These are phyloP conservation scores for Nymphalis urticae DNA, from an alignment of 2,888 invertebrate genomes.

Conservation along the genomic window DNA sequence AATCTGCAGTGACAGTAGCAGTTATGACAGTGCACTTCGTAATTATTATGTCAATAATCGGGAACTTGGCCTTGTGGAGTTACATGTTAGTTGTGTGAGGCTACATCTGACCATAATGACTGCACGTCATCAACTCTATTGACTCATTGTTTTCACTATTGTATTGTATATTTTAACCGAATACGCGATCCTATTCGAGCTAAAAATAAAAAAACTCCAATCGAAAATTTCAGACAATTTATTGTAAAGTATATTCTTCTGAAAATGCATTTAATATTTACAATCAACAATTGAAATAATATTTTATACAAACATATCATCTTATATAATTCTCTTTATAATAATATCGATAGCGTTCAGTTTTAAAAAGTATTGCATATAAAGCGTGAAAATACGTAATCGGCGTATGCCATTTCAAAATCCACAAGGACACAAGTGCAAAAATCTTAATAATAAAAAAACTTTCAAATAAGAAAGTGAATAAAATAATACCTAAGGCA, in stretches of 20 bases:
- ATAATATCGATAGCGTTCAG: slow-evolving; percentile 69
- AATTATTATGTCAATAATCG: slow-evolving; percentile 75
- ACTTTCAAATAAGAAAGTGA: slow-evolving; percentile 78
- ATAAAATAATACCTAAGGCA: slow-evolving; percentile 76
- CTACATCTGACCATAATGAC: slow-evolving; percentile 70
- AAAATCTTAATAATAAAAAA: slow-evolving; percentile 69
- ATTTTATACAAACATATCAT: slow-evolving; percentile 68
- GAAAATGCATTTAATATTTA: slow-evolving; percentile 79
- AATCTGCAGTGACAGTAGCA: slow-evolving; percentile 78
- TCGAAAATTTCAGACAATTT: slow-evolving; percentile 76
- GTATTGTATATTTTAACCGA: slow-evolving; percentile 34
- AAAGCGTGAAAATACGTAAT: slow-evolving; percentile 76
- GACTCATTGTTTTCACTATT: slow-evolving; percentile 51
- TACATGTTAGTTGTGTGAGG: slow-evolving; percentile 80
- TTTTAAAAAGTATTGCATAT: slow-evolving; percentile 61
- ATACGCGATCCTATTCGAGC: slow-evolving; percentile 58
- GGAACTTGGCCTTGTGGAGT: slow-evolving; percentile 83
- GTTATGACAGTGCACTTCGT: slow-evolving; percentile 79
- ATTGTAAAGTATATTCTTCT: slow-evolving; percentile 74
- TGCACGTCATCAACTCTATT: slow-evolving; percentile 80
- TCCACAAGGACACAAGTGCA: slow-evolving; percentile 82
- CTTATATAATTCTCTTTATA: slow-evolving; percentile 62
- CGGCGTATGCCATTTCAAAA: slow-evolving; percentile 64
- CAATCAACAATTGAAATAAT: slow-evolving; percentile 78
- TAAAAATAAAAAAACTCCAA: slow-evolving; percentile 68